phyloP scores from a whole-genome alignment of 2,113 vertebrate species.

The Cheilinus undulatus region DNA sequence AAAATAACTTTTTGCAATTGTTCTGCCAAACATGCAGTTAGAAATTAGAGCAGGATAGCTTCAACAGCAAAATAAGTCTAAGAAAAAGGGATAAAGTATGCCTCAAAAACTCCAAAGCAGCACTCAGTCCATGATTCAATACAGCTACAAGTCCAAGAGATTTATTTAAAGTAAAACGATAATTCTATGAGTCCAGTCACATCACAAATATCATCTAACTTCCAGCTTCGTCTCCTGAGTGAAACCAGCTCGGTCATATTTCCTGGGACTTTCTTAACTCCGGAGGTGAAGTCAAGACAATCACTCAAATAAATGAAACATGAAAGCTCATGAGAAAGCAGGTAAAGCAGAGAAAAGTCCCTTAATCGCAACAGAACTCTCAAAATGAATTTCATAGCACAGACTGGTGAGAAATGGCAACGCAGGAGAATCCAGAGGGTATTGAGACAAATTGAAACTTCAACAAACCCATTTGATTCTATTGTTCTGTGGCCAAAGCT shows the following conservation, averaged over 20 bases:
- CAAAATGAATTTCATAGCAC: slow-evolving; percentile 3
- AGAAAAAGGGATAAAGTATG: neutral
- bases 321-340: slow-evolving; percentile 11
- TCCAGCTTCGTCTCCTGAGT: neutral
- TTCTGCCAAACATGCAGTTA: no score
- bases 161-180: neutral
- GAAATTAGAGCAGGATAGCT: no score
- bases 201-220: neutral
- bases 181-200: neutral
- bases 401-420: neutral
- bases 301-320: neutral
- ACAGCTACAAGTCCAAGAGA: neutral
- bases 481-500: neutral
- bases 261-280: neutral
- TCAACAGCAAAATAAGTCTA: neutral
- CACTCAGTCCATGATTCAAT: neutral
- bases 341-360: slow-evolving; percentile 1
- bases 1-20: no score
- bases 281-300: neutral
- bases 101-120: neutral
- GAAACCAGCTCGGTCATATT: slow-evolving; percentile 1
- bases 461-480: neutral
- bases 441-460: neutral
- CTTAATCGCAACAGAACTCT: slow-evolving; percentile 1
- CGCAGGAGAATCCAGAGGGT: neutral